phyloP scores from a whole-genome alignment of 1,140 invertebrate genomes.

The Drosophila insularis region DNA sequence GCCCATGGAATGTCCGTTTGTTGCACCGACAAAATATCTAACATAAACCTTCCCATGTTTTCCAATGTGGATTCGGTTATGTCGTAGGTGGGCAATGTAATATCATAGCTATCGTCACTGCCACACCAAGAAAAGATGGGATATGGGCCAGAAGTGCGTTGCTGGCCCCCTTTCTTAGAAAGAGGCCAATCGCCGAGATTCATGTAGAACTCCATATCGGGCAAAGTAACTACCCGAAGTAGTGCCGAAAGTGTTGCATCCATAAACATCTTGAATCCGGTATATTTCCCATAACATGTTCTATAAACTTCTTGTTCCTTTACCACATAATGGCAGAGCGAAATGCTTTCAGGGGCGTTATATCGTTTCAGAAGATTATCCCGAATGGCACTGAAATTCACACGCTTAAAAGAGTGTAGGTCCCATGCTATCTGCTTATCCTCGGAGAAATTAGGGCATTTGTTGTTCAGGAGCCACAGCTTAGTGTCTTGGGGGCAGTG shows the following conservation, averaged over 20 bases:
- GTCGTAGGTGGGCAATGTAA: constrained; percentile 97
- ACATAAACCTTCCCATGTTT: constrained; percentile 94
- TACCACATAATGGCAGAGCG: constrained; percentile 95
- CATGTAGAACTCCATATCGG: constrained; percentile 95
- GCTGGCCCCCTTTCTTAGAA: constrained; percentile 83
- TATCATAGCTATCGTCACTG: constrained; percentile 91
- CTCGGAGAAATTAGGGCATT: constrained; percentile 86
- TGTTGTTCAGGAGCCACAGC: constrained; percentile 87
- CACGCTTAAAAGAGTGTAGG: constrained; percentile 86
- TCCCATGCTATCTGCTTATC: constrained; percentile 89
- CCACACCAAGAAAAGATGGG: constrained; percentile 99
- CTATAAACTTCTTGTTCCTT: constrained; percentile 93
- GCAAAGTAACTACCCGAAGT: constrained; percentile 90
- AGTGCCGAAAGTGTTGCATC: constrained; percentile 94
- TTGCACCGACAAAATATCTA: constrained; percentile 96
- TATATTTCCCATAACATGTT: constrained; percentile 95
- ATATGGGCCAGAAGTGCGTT: constrained; percentile 83
- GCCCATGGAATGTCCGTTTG: constrained; percentile 86
- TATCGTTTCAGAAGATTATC: constrained; percentile 86
- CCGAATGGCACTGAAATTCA: constrained; percentile 89
- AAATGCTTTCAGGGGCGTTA: constrained; percentile 88
- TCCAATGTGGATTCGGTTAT: constrained; percentile 95
- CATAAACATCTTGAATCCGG: constrained; percentile 98
- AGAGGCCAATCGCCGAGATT: constrained; percentile 99
- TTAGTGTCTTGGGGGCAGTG: constrained; percentile 89